Base-by-base conservation (phyloP, 2,797 vertebrate species). In the Notolepis coatsorum region DNA sequence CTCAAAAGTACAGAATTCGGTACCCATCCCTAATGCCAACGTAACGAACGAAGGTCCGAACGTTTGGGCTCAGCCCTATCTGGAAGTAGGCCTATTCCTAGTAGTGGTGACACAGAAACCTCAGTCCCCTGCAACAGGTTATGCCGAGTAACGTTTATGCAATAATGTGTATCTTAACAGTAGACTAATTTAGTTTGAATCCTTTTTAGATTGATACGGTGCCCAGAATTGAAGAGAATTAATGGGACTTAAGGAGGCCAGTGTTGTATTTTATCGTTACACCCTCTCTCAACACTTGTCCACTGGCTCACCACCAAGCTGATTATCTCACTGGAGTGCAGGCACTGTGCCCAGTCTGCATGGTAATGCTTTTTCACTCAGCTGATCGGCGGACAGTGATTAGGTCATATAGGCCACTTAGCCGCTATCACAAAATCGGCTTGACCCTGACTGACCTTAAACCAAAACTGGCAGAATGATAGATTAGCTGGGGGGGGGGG, bases 361-460 rank as follows among this genome's bases (percentile, higher is more conserved):
- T 56, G 65, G 62, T 82, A 63, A 80, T 81, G 71, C n/a, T n/a
- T 73, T 85, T 81, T 80, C 75, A 71, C 77, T 79, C 76, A 68
- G 71, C 77, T 74, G 76, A 75, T 81, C 73, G 70, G 68, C 61
- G 70, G 61, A 63, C 10, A n/a, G 9, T 5, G 55, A 60, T 67
- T 27, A 45, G 82, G 75, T 75, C 77, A 76, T 72, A 79, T 58
- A 52, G 64, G 39, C 62, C 74, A 75, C 65, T 80, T 73, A 75
- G 71, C 68, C 58, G 65, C 71, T 54, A 63, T 73, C 66, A 66
- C 74, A 68, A 66, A 80, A n/a, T n/a, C n/a, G n/a, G n/a, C n/a
- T n/a, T n/a, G n/a, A n/a, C n/a, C n/a, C n/a, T n/a, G n/a, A n/a
- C n/a, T n/a, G n/a, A n/a, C n/a, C n/a, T n/a, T n/a, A n/a, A n/a